Conservation (phyloP, 2,888 invertebrate species). For the Cheilosia variabilis region DNA sequence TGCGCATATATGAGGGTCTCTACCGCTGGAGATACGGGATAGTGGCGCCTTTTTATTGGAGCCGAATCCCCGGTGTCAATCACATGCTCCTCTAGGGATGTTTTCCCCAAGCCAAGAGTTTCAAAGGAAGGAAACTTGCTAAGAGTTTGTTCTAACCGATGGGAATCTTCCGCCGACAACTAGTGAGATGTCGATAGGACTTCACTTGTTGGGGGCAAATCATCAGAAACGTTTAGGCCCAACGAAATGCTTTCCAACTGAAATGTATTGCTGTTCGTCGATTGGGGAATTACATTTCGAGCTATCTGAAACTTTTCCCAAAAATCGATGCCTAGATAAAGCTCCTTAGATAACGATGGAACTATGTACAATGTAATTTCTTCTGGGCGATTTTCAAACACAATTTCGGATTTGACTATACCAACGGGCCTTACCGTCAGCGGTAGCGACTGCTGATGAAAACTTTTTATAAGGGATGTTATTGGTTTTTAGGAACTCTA, state of each 20-base stretch:
- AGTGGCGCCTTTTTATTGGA: slow-evolving; percentile 3
- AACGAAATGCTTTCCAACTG: neutral
- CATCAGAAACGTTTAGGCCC: neutral
- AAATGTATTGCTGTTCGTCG: neutral
- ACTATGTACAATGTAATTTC: neutral
- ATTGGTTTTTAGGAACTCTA: neutral
- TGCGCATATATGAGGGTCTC: neutral
- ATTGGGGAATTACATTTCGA: slow-evolving; percentile 1
- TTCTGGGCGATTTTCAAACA: neutral
- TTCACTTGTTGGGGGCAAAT: neutral
- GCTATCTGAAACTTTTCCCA: slow-evolving; percentile 16
- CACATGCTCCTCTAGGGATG: neutral
- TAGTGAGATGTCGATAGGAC: neutral
- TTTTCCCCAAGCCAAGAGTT: neutral
- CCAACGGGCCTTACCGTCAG: neutral
- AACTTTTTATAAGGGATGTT: neutral
- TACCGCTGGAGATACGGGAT: slow-evolving; percentile 14
- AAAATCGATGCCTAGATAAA: neutral
- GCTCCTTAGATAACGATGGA: neutral
- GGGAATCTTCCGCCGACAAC: neutral
- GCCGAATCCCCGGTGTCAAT: slow-evolving; percentile 16
- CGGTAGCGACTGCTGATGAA: neutral
- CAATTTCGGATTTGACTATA: neutral
- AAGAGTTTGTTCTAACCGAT: neutral
- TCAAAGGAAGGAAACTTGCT: slow-evolving; percentile 8